phyloP scores from a whole-genome alignment of 2,797 vertebrate genomes.

The Kryptolebias ocellatus region DNA sequence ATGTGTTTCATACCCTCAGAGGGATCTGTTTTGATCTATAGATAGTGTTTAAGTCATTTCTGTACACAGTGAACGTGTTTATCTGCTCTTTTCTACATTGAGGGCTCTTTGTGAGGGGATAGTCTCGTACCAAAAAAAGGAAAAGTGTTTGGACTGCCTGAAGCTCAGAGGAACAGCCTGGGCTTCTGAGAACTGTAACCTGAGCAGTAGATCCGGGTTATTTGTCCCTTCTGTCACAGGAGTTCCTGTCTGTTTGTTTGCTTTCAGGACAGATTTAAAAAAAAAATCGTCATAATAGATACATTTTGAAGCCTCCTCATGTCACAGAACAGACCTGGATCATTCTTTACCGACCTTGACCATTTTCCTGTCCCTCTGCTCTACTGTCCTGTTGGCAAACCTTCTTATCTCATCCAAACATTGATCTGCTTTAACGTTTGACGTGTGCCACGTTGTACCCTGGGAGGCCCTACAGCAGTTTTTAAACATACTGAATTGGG shows the following conservation, averaged over 20 bases:
- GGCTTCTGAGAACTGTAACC: not conserved
- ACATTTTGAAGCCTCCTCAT: not conserved
- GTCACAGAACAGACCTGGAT: not conserved
- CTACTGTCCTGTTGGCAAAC: not conserved
- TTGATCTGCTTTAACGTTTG: too few relatives aligned
- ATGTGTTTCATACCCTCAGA: not conserved
- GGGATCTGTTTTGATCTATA: not conserved
- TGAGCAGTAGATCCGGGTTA: not conserved
- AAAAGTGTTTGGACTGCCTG: not conserved
- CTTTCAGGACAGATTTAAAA: not conserved
- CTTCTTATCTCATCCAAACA: not conserved
- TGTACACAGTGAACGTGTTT: too few relatives aligned
- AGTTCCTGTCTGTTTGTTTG: slow-evolving; percentile 10
- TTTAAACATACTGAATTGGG: not conserved
- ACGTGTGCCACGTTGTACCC: too few relatives aligned
- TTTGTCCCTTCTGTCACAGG: not conserved
- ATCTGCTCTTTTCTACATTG: not conserved
- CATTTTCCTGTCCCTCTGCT: not conserved
- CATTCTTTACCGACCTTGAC: not conserved
- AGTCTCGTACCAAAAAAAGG: not conserved
- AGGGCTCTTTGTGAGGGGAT: not conserved
- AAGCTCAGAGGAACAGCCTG: slow-evolving; percentile 2
- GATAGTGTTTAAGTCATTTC: too few relatives aligned
- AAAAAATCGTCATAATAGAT: not conserved
- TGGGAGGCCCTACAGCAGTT: too few relatives aligned